Evolutionary conservation across 2,113 vertebrate species (phyloP).

Genomic region (Lepus americanus): DNA sequence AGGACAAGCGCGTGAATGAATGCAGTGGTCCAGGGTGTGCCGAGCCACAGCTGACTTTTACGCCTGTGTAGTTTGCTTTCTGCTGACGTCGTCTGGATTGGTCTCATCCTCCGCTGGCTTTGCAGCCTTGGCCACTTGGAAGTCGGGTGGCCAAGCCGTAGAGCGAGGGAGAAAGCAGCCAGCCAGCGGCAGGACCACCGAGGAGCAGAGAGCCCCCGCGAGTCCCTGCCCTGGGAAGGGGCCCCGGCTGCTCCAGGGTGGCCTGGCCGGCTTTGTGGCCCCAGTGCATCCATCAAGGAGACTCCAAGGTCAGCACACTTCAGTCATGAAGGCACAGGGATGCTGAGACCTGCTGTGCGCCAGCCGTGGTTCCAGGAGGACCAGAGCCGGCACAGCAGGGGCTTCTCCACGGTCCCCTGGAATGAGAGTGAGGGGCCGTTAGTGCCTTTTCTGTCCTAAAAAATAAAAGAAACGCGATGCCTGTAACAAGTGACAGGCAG

Average conservation of each 20-base stretch:
- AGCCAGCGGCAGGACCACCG: background rate
- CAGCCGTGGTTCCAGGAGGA: background rate
- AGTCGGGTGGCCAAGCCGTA: rapidly evolving
- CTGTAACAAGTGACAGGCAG: background rate
- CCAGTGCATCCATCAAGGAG: rapidly evolving
- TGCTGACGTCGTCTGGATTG: background rate
- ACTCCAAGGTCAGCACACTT: background rate
- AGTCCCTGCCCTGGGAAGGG: background rate
- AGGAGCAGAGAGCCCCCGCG: rapidly evolving
- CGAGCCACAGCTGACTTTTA: too few species aligned
- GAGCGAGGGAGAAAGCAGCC: background rate
- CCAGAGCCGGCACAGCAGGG: background rate
- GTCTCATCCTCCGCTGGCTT: background rate
- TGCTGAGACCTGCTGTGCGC: rapidly evolving
- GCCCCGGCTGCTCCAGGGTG: rapidly evolving
- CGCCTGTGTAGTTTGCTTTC: background rate
- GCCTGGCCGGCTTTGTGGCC: background rate
- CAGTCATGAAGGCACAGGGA: too few species aligned
- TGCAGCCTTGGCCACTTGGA: background rate
- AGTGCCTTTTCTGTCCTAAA: too few species aligned
- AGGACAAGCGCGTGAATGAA: background rate
- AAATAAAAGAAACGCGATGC: too few species aligned
- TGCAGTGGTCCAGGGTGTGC: background rate
- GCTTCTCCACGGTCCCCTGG: background rate
- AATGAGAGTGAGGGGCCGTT: background rate